These are phyloP conservation scores for Phallusia fumigata DNA, from an alignment of 23 tunicate genomes.

Conservation along the genomic window DNA sequence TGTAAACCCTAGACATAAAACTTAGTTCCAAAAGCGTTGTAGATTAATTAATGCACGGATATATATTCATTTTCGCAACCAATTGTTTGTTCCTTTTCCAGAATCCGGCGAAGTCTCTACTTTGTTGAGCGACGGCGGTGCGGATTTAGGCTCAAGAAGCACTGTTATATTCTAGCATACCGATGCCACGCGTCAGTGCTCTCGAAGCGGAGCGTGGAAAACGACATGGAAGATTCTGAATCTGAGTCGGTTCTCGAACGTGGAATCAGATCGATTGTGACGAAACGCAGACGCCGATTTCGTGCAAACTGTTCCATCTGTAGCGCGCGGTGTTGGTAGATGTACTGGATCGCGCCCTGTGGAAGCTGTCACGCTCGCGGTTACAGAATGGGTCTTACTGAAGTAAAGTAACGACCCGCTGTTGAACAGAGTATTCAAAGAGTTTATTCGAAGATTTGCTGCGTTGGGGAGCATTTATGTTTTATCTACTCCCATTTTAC, in stretches of 20 bases:
- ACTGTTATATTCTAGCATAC: background rate
- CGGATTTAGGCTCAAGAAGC: background rate
- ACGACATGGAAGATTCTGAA: background rate
- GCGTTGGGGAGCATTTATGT: too few species aligned
- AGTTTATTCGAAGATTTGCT: too few species aligned
- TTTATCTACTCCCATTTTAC: too few species aligned
- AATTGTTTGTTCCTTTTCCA: background rate
- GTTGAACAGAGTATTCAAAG: too few species aligned
- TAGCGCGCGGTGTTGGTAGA: background rate
- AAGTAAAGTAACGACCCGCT: too few species aligned
- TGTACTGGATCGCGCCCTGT: too few species aligned
- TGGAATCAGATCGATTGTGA: background rate
- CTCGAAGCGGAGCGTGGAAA: background rate
- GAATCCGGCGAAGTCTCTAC: background rate
- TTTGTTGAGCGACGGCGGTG: background rate
- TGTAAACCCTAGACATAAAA: too few species aligned
- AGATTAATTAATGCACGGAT: too few species aligned
- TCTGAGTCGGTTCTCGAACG: background rate
- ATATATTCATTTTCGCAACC: background rate
- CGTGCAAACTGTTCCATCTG: background rate
- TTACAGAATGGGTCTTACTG: too few species aligned
- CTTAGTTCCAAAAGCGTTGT: too few species aligned
- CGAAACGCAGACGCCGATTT: background rate
- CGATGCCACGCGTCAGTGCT: conserved; percentile 2
- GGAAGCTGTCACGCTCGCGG: too few species aligned